Conservation (phyloP, 2,888 invertebrate species). For the Zeuzera pyrina region DNA sequence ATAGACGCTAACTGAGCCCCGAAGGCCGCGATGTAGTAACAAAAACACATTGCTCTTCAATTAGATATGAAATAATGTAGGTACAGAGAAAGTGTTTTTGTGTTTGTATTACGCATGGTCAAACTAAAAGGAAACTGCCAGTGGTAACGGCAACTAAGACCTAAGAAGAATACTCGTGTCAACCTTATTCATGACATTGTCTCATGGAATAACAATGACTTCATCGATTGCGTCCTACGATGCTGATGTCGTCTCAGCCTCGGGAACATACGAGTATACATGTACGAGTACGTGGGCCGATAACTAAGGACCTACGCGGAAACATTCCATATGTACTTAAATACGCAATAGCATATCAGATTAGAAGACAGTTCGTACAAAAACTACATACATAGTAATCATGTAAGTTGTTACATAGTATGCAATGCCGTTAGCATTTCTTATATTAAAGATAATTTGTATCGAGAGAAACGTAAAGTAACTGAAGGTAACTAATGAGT, state of each 20-base stretch:
- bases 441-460: too few species aligned
- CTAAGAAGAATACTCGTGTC: too few species aligned
- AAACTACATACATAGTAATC: slow-evolving; percentile 27
- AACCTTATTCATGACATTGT: slow-evolving; percentile 26
- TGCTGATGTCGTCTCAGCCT: slow-evolving; percentile 40
- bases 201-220: slow-evolving; percentile 53
- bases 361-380: slow-evolving; percentile 24
- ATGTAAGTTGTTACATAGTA: too few species aligned
- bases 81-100: slow-evolving; percentile 1
- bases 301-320: slow-evolving; percentile 61
- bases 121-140: too few species aligned
- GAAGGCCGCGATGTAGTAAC: slow-evolving; percentile 54
- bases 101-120: too few species aligned
- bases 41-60: slow-evolving; percentile 25
- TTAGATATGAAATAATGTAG: slow-evolving; percentile 8
- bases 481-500: too few species aligned
- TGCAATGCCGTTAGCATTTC: too few species aligned
- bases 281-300: slow-evolving; percentile 65
- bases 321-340: slow-evolving; percentile 21
- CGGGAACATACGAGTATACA: slow-evolving; percentile 44
- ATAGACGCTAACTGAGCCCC: slow-evolving; percentile 57
- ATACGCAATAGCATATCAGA: slow-evolving; percentile 25
- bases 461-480: too few species aligned
- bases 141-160: too few species aligned
- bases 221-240: slow-evolving; percentile 31